Percentiles rank a stretch among this genome's conserved stretches.
phyloP scores from a whole-genome alignment of 1,140 invertebrate species.

The Palaemon carinicauda region DNA sequence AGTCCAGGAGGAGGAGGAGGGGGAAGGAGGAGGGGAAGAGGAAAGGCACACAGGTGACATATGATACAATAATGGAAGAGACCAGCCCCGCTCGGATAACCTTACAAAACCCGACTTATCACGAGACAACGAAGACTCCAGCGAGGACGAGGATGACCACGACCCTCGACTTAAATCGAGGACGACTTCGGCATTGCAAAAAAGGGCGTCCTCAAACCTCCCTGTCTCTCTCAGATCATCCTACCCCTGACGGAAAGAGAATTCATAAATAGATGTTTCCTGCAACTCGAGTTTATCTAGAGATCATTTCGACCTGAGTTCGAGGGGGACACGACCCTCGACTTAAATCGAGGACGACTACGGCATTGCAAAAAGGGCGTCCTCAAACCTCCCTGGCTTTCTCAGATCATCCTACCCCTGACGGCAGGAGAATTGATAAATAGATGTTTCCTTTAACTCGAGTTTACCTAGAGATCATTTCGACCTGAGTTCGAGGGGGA shows the following conservation, averaged over 20 bases:
- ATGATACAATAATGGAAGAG: slow-evolving; percentile 46
- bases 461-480: too few relatives aligned
- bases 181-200: not conserved
- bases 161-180: not conserved
- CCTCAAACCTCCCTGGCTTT: too few relatives aligned
- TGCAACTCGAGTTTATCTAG: too few relatives aligned
- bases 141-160: too few relatives aligned
- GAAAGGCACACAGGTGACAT: slow-evolving; percentile 27
- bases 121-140: not conserved
- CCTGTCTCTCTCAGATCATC: not conserved
- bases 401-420: too few relatives aligned
- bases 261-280: too few relatives aligned
- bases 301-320: too few relatives aligned
- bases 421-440: not conserved
- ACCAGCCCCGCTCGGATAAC: slow-evolving; percentile 10
- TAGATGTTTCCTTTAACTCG: too few relatives aligned
- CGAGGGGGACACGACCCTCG: too few relatives aligned
- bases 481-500: too few relatives aligned
- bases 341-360: too few relatives aligned
- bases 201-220: not conserved
- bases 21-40: not conserved
- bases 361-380: too few relatives aligned
- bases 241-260: not conserved
- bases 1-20: not conserved
- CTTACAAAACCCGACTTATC: slow-evolving; percentile 4